phyloP scores from a whole-genome alignment of 2,888 invertebrate genomes.

The Cosmopolites sordidus region DNA sequence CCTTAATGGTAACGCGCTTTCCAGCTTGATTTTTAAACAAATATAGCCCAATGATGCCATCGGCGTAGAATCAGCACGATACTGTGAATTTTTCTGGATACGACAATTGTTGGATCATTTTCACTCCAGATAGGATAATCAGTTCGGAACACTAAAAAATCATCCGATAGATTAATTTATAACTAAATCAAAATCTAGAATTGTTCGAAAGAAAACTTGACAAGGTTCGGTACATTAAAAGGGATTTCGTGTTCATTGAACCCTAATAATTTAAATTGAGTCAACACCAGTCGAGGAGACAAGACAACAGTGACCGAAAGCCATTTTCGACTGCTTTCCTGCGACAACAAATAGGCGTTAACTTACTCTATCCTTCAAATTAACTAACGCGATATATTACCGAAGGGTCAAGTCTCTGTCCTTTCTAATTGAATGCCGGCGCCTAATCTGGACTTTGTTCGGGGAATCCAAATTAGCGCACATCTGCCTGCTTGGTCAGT shows the following conservation, averaged over 20 bases:
- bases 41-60: too few relatives aligned
- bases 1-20: too few relatives aligned
- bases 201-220: too few relatives aligned
- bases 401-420: constrained; percentile 26
- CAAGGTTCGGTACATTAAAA: too few relatives aligned
- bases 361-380: constrained; percentile 28
- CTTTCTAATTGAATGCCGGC: constrained; percentile 27
- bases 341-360: constrained; percentile 28
- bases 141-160: too few relatives aligned
- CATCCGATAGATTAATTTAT: too few relatives aligned
- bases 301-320: constrained; percentile 15
- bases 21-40: too few relatives aligned
- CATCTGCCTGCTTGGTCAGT: constrained; percentile 14
- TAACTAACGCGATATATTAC: constrained; percentile 29
- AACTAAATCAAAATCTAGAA: too few relatives aligned
- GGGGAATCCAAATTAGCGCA: constrained; percentile 23
- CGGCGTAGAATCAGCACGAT: too few relatives aligned
- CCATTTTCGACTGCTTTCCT: constrained; percentile 23
- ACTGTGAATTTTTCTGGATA: too few relatives aligned
- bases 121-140: too few relatives aligned
- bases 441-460: constrained; percentile 22
- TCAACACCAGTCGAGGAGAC: constrained; percentile 7
- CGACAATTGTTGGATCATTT: too few relatives aligned
- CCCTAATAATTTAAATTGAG: constrained; percentile 18
- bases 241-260: constrained; percentile 2